Base-by-base conservation (phyloP, 2,888 invertebrate genomes). In the Heliconius ethilla region DNA sequence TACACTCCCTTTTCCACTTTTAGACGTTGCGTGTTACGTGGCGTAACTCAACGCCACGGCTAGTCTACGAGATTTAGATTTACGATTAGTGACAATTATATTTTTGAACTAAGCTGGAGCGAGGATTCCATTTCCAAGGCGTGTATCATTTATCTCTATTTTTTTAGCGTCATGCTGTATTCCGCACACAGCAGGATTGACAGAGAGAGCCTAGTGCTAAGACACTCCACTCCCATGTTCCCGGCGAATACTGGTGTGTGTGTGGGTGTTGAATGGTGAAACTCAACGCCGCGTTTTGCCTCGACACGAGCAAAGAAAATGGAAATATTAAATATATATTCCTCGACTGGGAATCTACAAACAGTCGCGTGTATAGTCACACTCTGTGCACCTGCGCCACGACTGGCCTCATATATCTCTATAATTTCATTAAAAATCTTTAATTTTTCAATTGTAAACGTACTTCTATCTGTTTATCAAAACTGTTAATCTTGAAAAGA, bases 381-480 rank as follows among this genome's bases (percentile, higher is more conserved):
- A 59, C 11, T 59, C n/a, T 0, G n/a, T 59, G 59, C n/a, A 4
- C 10, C 59, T n/a, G 1, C n/a, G 59, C 59, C 9, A 59, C 4
- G n/a, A 4, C 22, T n/a, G 22, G 59, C 11, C 59, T 59, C 11
- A 51, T 51, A 7, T 51, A 51, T 51, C 51, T 51, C 18, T 51
- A 51, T 51, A 51, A 51, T 51, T 51, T 18, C 18, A 51, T 51
- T 27, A 63, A 63, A 27, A 63, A 27, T 63, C 25, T 63, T 63
- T 27, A 27, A 13, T 15, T 27, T 27, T 27, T 63, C 63, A 63
- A 63, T 63, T 29, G 27, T 29, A 63, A 27, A 27, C 63, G 27
- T 29, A 63, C 25, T 63, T 27, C 15, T 69, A 69, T 69, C 37
- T 69, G 37, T 40, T 69, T 25, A 69, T 69, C 69, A n/a, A 69